Evolutionary conservation across 2,113 vertebrate genomes (phyloP).

Genomic region (rabbit (Oryctolagus cuniculus)): mOryCun1.1 NC_091453.1:48389001-48389500

Average conservation of each 20-base stretch:
- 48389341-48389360: not conserved
- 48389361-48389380: not conserved
- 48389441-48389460: not conserved
- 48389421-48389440: not conserved
- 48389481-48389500: not conserved
- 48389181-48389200: not conserved
- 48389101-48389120: not conserved
- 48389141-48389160: not conserved
- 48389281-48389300: too few relatives aligned
- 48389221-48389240: too few relatives aligned
- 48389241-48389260: too few relatives aligned
- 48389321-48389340: not conserved
- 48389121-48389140: not conserved
- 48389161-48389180: too few relatives aligned
- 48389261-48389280: too few relatives aligned
- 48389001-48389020: not conserved
- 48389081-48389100: slow-evolving; percentile 9
- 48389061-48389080: slow-evolving; percentile 1
- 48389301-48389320: not conserved
- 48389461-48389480: not conserved
- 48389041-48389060: not conserved
- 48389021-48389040: not conserved
- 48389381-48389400: not conserved
- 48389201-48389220: not conserved
- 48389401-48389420: not conserved